Percentiles rank a stretch among this genome's conserved stretches.
phyloP scores from a whole-genome alignment of 2,797 vertebrate species.

The Enoplosus armatus region DNA sequence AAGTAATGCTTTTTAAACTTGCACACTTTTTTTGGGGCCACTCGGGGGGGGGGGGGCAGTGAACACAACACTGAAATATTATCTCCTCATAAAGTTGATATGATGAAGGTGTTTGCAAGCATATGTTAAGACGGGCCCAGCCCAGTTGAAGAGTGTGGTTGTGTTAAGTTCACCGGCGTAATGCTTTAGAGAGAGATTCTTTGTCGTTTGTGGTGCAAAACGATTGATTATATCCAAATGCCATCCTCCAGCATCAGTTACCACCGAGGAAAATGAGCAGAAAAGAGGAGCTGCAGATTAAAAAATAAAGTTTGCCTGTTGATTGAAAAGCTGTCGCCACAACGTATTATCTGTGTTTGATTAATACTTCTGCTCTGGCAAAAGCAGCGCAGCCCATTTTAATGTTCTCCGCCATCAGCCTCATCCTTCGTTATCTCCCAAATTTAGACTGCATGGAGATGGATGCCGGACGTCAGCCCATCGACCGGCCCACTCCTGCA shows the following conservation, averaged over 20 bases:
- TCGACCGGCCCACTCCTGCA: constrained; percentile 41
- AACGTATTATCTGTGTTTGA: constrained; percentile 48
- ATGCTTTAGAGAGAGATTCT: neutral
- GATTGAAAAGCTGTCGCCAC: constrained; percentile 54
- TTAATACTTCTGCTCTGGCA: constrained; percentile 61
- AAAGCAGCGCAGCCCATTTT: constrained; percentile 37
- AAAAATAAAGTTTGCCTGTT: constrained; percentile 25
- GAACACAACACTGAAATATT: neutral
- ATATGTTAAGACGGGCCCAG: neutral
- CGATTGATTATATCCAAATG: constrained; percentile 21
- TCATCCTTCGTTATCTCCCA: constrained; percentile 70
- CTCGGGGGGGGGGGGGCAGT: too few relatives aligned
- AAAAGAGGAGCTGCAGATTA: constrained; percentile 9
- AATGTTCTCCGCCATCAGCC: constrained; percentile 58
- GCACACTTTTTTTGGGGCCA: too few relatives aligned
- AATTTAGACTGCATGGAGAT: constrained; percentile 74
- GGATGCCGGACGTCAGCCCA: constrained; percentile 63
- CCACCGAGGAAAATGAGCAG: constrained; percentile 3
- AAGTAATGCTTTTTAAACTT: too few relatives aligned
- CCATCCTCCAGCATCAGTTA: constrained; percentile 10
- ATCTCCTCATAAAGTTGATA: neutral
- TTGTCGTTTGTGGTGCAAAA: neutral
- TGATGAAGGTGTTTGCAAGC: neutral
- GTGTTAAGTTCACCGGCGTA: neutral
- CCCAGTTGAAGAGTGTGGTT: neutral